Percentiles rank a stretch among this genome's conserved stretches.
Conservation (phyloP, 2,797 vertebrate genomes). For the Tamandua tetradactyla region DNA sequence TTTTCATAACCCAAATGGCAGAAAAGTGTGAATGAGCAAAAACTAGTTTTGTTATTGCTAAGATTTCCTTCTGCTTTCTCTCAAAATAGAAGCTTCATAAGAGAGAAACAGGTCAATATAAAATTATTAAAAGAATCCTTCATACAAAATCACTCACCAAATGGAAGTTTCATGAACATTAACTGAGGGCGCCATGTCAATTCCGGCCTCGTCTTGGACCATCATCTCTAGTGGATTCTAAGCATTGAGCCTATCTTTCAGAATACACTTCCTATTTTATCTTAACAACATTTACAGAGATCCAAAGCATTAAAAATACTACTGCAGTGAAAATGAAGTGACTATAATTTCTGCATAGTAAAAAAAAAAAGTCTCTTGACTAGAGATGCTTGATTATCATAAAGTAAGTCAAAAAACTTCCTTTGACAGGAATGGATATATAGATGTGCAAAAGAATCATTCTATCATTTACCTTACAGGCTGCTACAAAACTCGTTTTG, state of each 20-base stretch:
- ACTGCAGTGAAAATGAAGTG: background rate
- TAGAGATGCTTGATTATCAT: background rate
- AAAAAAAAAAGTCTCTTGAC: background rate
- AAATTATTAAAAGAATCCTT: slow-evolving; percentile 72
- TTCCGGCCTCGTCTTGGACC: background rate
- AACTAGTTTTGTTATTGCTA: slow-evolving; percentile 62
- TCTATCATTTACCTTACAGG: background rate
- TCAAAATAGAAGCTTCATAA: slow-evolving; percentile 70
- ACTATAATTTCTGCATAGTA: background rate
- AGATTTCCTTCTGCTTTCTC: slow-evolving; percentile 75
- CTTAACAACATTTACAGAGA: background rate
- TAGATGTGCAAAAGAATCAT: slow-evolving; percentile 26
- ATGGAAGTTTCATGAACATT: slow-evolving; percentile 40
- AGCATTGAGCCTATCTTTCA: background rate
- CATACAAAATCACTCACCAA: slow-evolving; percentile 54
- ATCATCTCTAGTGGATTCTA: background rate
- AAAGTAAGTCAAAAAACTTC: slow-evolving; percentile 31
- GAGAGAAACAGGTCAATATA: slow-evolving; percentile 54
- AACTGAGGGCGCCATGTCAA: background rate
- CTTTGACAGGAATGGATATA: background rate
- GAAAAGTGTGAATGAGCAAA: slow-evolving; percentile 72
- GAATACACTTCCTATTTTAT: background rate
- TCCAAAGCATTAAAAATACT: background rate
- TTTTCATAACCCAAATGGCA: slow-evolving; percentile 39
- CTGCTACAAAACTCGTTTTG: background rate